A percentile compares a stretch with the other conserved stretches of the same genome.
phyloP scores from a whole-genome alignment of 2,888 invertebrate genomes.

The Cataglyphis albicans region DNA sequence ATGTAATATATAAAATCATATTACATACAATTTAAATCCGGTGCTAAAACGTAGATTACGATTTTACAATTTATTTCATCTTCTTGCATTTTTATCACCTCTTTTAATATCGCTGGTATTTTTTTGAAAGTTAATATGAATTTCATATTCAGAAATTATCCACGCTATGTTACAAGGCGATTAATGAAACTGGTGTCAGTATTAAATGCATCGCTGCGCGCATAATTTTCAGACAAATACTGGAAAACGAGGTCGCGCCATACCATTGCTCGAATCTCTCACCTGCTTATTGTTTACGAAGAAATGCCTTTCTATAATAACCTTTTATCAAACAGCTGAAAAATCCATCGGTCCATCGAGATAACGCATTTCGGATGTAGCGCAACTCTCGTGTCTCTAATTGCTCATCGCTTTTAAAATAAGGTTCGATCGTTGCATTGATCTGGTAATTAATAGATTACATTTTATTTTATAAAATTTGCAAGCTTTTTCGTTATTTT shows the following conservation, averaged over 20 bases:
- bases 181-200: constrained; percentile 22
- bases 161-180: not conserved
- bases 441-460: constrained; percentile 12
- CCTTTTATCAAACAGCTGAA: constrained; percentile 17
- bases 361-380: constrained; percentile 15
- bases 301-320: constrained; percentile 8
- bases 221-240: constrained; percentile 3
- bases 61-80: constrained; percentile 5
- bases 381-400: not conserved
- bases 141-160: constrained; percentile 31
- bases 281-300: constrained; percentile 18
- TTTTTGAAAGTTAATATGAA: not conserved
- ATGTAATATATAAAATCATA: not conserved
- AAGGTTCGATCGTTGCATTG: too few relatives aligned
- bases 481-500: not conserved
- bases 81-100: not conserved
- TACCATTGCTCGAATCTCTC: constrained; percentile 6
- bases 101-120: not conserved
- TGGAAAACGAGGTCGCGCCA: not conserved
- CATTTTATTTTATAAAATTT: not conserved
- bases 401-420: constrained; percentile 2
- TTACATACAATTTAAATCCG: not conserved
- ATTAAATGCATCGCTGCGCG: constrained; percentile 7
- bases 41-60: not conserved
- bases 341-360: not conserved